Evolutionary conservation across 2,113 vertebrate species (phyloP).

Genomic region (Pelecanus crispus): DNA sequence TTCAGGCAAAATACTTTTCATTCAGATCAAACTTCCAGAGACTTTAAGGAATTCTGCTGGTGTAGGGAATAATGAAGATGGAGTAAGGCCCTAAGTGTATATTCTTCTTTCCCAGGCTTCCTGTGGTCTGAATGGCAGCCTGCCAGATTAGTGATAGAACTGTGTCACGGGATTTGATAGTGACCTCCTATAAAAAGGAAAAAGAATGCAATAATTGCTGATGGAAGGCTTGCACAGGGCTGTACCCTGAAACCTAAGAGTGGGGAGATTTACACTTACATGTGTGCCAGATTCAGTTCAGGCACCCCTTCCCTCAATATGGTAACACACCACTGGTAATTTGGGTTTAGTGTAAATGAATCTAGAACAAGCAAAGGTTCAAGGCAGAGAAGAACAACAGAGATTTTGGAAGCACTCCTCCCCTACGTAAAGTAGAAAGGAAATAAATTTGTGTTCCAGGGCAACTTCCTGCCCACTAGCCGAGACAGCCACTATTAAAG

Average conservation of each 20-base stretch:
- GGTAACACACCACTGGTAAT: neutral
- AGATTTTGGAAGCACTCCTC: neutral
- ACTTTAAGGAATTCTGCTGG: constrained; percentile 17
- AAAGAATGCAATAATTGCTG: constrained; percentile 12
- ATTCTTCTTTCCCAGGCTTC: constrained; percentile 13
- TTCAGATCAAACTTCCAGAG: constrained; percentile 35
- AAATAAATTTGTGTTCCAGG: neutral
- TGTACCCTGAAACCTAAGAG: neutral
- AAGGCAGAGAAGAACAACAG: neutral
- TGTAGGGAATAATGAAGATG: constrained; percentile 28
- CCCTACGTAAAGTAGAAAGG: neutral
- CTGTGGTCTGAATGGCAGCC: constrained; percentile 48
- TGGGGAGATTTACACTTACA: neutral
- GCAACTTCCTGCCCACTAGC: neutral
- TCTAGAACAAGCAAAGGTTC: neutral
- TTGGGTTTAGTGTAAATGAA: neutral
- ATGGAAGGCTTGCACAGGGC: neutral
- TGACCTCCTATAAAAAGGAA: neutral
- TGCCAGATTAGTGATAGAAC: constrained; percentile 4
- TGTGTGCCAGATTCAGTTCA: neutral
- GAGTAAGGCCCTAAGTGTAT: constrained; percentile 23
- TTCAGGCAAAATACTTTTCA: constrained; percentile 43
- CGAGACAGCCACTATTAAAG: neutral
- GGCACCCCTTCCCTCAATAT: neutral
- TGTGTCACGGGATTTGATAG: neutral